Percentiles rank a stretch among this genome's conserved stretches.
phyloP scores from a whole-genome alignment of 2,113 vertebrate genomes.

The Rattus norvegicus region DNA sequence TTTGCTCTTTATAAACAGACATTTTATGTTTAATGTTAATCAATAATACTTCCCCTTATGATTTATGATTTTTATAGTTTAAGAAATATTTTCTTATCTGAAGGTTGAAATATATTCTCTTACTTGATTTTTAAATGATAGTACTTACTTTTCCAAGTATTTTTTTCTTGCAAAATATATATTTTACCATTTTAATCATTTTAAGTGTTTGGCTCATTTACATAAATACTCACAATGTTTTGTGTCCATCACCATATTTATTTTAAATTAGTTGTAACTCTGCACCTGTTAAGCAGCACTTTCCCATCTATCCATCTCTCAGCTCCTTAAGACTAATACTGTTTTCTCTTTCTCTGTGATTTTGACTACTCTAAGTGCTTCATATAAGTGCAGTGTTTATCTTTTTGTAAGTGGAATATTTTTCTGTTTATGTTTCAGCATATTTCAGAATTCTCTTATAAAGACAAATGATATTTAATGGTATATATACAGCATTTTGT shows the following conservation, averaged over 20 bases:
- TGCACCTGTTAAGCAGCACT: not conserved
- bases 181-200: not conserved
- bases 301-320: not conserved
- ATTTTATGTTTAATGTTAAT: slow-evolving; percentile 42
- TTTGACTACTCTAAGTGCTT: not conserved
- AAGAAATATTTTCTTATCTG: not conserved
- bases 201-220: not conserved
- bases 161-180: not conserved
- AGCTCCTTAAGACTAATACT: not conserved
- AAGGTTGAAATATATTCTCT: not conserved
- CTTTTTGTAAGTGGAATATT: slow-evolving; percentile 33
- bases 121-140: slow-evolving; percentile 51
- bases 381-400: not conserved
- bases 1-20: not conserved
- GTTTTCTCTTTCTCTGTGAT: not conserved
- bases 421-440: not conserved
- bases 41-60: not conserved
- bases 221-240: not conserved
- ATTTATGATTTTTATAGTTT: not conserved
- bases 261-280: not conserved
- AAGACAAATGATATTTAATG: not conserved
- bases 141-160: not conserved
- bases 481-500: not conserved
- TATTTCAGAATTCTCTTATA: not conserved
- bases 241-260: not conserved